Base-by-base conservation (phyloP, 2,888 invertebrate genomes). In the Rhingia rostrata region DNA sequence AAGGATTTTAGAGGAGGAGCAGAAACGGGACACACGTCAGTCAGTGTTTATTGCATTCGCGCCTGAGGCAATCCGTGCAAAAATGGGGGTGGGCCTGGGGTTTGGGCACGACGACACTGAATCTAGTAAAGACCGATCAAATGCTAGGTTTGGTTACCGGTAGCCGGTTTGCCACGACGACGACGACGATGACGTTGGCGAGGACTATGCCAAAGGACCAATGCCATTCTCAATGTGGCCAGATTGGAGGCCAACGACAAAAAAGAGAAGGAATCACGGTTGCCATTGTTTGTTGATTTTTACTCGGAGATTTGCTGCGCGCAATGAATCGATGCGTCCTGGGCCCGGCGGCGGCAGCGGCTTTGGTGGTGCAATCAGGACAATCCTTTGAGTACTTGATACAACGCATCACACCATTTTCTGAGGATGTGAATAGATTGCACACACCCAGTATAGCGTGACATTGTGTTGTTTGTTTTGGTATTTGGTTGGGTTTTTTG, bases 331-430 rank as follows among this genome's bases (percentile, higher is more conserved):
- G 69, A 60, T 74, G 41, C 64, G 58, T 80, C 49, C 56, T 80
- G 22, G 74, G 43, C 67, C 60, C 22, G 22, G 22, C 22, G 37
- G 39, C 49, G 75, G 70, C 60, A 69, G 49, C 22, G 67, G 63
- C 73, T 69, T 75, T 79, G 67, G 63, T 66, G 47, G 64, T 80
- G 73, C 84, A 84, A 75, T 84, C 84, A 80, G 74, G 70, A 80
- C 47, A 84, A 84, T 84, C 80, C 80, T 84, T 84, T 84, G 79
- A 80, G 79, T 75, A 70, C 74, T 80, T 84, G 84, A 84, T 84
- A 80, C 63, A 67, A 49, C 43, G 45, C 56, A 47, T 79, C 79
- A 79, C 73, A 67, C 73, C 45, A 45, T 82, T 77, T 22, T 49
- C 64, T 14, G 58, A 58, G 37, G 58, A 64, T 73, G 56, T 64